Evolutionary conservation across 2,888 invertebrate genomes (phyloP), one percentile per base, ranked within the genome.

Genomic region (Portevinia maculata): DNA sequence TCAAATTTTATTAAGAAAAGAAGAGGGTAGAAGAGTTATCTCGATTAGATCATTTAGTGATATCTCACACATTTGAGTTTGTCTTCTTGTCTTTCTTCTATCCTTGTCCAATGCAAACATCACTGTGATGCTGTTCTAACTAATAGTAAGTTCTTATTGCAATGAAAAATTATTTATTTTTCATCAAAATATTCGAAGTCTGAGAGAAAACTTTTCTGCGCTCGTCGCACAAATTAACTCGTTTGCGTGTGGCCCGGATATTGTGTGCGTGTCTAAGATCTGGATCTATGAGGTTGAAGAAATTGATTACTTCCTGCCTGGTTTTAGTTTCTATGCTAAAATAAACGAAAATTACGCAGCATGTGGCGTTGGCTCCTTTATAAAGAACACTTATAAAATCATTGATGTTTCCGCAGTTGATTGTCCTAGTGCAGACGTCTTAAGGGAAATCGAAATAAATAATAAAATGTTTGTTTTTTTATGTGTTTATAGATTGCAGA

Each of bases 331-430:
- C n/a, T n/a, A n/a, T 55, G 55, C 60, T 44, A 48, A 53, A 2
- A 39, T 48, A 3, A 64, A 64, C 19, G 57, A 74, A 57, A 41
- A 30, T 24, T 65, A 74, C n/a, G 50, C 67, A 13, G 50, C 74
- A 2, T 59, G 32, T 67, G 50, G 32, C n/a, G 59, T 75, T 59
- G 74, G 74, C 1, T 65, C 57, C 19, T 74, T 74, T 52, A 9
- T 59, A n/a, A n/a, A n/a, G n/a, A n/a, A n/a, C n/a, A n/a, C n/a
- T n/a, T n/a, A n/a, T n/a, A n/a, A n/a, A n/a, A n/a, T n/a, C n/a
- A n/a, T n/a, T n/a, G n/a, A n/a, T n/a, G n/a, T n/a, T n/a, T n/a
- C n/a, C n/a, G n/a, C n/a, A n/a, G n/a, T n/a, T n/a, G n/a, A n/a
- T n/a, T n/a, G n/a, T n/a, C n/a, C 6, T 5, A 52, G 62, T 34